These are phyloP conservation scores for Heliconius cydno DNA, from an alignment of 2,888 invertebrate genomes.

Conservation along the genomic window DNA sequence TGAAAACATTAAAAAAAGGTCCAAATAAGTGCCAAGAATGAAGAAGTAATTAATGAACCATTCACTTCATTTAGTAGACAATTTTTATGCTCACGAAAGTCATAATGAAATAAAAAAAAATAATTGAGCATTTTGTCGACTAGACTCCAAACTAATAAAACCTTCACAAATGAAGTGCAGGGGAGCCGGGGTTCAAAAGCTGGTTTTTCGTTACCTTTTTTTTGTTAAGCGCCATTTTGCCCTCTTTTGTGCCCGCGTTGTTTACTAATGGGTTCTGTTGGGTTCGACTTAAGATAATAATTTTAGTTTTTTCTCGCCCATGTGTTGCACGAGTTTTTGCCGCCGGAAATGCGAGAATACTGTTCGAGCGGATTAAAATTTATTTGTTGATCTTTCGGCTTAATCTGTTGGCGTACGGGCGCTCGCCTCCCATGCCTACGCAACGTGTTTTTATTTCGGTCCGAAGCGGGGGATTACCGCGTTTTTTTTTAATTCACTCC, in stretches of 20 bases:
- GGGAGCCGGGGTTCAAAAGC: conserved; percentile 79
- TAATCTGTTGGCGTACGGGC: conserved; percentile 70
- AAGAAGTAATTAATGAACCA: neutral
- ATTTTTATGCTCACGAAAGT: neutral
- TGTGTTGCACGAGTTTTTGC: conserved; percentile 77
- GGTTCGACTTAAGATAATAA: conserved; percentile 83
- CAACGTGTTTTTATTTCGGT: conserved; percentile 60
- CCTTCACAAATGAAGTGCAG: conserved; percentile 75
- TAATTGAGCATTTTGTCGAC: conserved; percentile 65
- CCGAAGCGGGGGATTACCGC: conserved; percentile 54
- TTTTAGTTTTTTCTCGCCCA: conserved; percentile 79
- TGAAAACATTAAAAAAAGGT: neutral
- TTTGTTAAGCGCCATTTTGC: conserved; percentile 78
- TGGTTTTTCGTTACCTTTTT: conserved; percentile 76
- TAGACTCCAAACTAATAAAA: conserved; percentile 78
- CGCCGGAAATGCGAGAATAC: conserved; percentile 80
- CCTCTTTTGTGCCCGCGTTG: conserved; percentile 82
- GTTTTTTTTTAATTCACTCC: conserved; percentile 63
- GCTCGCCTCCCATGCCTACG: conserved; percentile 54
- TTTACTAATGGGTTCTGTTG: conserved; percentile 84
- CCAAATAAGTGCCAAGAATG: neutral
- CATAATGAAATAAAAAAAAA: neutral
- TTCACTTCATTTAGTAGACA: neutral
- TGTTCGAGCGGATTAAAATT: conserved; percentile 78
- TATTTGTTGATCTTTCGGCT: conserved; percentile 79